Percentiles rank a stretch among this genome's conserved stretches.
Evolutionary conservation across 2,797 vertebrate species (phyloP).

Genomic region (Pteronotus mesoamericanus): DNA sequence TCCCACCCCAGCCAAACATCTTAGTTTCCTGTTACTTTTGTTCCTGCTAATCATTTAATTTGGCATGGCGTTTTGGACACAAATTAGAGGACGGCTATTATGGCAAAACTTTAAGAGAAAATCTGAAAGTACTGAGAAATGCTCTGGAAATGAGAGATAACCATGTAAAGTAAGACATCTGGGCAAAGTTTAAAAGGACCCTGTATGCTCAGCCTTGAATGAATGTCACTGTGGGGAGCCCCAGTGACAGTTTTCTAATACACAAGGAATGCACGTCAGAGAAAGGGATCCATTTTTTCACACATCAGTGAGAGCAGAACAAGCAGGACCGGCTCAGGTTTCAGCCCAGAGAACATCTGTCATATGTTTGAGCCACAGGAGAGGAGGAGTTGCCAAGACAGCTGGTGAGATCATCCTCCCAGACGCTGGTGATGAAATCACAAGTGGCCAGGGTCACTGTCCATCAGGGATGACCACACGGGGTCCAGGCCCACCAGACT

Average conservation of each 20-base stretch:
- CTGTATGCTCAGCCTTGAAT: not conserved
- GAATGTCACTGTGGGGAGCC: not conserved
- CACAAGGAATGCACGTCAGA: not conserved
- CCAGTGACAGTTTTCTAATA: slow-evolving; percentile 27
- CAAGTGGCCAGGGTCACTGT: not conserved
- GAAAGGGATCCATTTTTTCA: slow-evolving; percentile 37
- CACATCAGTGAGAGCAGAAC: slow-evolving; percentile 6
- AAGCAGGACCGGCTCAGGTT: slow-evolving; percentile 13
- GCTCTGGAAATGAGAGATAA: slow-evolving; percentile 10
- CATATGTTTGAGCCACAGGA: not conserved
- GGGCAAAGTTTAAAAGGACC: slow-evolving; percentile 47
- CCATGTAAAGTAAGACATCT: slow-evolving; percentile 17
- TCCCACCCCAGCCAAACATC: not conserved
- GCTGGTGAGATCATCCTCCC: not conserved
- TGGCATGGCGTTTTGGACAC: not conserved
- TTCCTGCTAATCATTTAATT: slow-evolving; percentile 1
- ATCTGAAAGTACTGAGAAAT: not conserved
- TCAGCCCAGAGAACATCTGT: slow-evolving; percentile 31
- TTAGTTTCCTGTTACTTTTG: not conserved
- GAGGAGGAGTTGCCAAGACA: not conserved
- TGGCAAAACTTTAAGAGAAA: not conserved
- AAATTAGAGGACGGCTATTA: not conserved
- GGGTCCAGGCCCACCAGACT: not conserved
- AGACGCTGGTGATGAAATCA: not conserved
- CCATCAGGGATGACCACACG: not conserved